Percentiles rank a stretch among this genome's conserved stretches.
Evolutionary conservation across 2,797 vertebrate species (phyloP).

Genomic region (Pangasius djambal): DNA sequence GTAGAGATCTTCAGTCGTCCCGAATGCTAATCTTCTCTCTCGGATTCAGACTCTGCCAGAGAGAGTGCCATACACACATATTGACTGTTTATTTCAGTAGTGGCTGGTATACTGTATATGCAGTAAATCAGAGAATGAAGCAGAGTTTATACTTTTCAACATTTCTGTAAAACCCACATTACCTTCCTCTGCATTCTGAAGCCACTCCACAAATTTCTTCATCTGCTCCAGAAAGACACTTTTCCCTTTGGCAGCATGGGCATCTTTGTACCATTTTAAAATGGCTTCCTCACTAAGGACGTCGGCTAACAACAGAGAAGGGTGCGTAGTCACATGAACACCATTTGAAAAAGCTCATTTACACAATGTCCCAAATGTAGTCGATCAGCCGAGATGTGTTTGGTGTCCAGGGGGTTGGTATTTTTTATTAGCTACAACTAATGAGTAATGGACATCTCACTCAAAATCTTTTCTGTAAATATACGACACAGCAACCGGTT

Average conservation of each 20-base stretch:
- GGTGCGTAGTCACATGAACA: not conserved
- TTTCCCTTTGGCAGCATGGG: slow-evolving; percentile 88
- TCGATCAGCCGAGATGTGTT: not conserved
- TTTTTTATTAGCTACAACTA: too few relatives aligned
- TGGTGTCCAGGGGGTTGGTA: not conserved
- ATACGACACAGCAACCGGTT: not conserved
- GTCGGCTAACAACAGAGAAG: slow-evolving; percentile 75
- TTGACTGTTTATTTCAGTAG: not conserved
- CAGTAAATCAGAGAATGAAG: not conserved
- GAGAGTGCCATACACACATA: slow-evolving; percentile 42
- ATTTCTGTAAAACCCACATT: slow-evolving; percentile 43
- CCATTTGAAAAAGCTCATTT: not conserved
- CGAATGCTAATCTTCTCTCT: slow-evolving; percentile 81
- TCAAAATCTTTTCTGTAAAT: not conserved
- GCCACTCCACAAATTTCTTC: slow-evolving; percentile 93
- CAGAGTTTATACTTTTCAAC: not conserved
- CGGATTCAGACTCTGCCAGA: slow-evolving; percentile 85
- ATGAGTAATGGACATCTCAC: not conserved
- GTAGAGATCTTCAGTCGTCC: slow-evolving; percentile 58
- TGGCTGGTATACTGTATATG: not conserved
- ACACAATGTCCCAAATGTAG: not conserved
- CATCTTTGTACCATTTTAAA: slow-evolving; percentile 90
- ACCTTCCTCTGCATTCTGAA: slow-evolving; percentile 93
- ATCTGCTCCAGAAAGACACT: slow-evolving; percentile 93
- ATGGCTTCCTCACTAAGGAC: slow-evolving; percentile 91